A percentile compares a stretch with the other conserved stretches of the same genome.
Evolutionary conservation across 2,113 vertebrate genomes (phyloP).

Genomic region (Ictalurus punctatus): DNA sequence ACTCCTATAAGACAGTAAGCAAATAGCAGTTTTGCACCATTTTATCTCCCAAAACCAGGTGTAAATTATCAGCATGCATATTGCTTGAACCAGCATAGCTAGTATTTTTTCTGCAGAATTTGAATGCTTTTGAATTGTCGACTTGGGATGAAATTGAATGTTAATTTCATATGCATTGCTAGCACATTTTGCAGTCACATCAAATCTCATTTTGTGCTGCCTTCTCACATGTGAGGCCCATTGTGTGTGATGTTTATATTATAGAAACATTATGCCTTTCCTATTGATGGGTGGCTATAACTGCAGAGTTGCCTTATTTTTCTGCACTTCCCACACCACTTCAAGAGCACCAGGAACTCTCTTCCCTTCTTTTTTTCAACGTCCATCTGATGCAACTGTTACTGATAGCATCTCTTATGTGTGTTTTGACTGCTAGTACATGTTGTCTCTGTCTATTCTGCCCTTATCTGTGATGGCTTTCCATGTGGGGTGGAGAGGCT

Average conservation of each 20-base stretch:
- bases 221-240: not conserved
- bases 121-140: not conserved
- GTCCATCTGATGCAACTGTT: slow-evolving; percentile 32
- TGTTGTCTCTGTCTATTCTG: slow-evolving; percentile 53
- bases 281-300: not conserved
- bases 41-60: not conserved
- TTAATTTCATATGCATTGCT: not conserved
- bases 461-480: slow-evolving; percentile 56
- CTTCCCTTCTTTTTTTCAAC: slow-evolving; percentile 6
- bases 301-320: not conserved
- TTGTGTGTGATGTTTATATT: not conserved
- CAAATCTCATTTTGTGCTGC: not conserved
- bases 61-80: not conserved
- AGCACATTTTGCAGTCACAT: not conserved
- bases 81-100: not conserved
- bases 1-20: not conserved
- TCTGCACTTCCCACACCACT: not conserved
- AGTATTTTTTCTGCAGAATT: not conserved
- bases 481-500: slow-evolving; percentile 32
- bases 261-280: not conserved
- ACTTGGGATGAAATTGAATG: not conserved
- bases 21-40: not conserved
- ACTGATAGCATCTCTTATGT: slow-evolving; percentile 58
- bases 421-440: slow-evolving; percentile 57
- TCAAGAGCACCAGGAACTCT: not conserved